These are phyloP conservation scores for Anhinga rufa DNA, from an alignment of 2,113 vertebrate species.

Conservation along the genomic window DNA sequence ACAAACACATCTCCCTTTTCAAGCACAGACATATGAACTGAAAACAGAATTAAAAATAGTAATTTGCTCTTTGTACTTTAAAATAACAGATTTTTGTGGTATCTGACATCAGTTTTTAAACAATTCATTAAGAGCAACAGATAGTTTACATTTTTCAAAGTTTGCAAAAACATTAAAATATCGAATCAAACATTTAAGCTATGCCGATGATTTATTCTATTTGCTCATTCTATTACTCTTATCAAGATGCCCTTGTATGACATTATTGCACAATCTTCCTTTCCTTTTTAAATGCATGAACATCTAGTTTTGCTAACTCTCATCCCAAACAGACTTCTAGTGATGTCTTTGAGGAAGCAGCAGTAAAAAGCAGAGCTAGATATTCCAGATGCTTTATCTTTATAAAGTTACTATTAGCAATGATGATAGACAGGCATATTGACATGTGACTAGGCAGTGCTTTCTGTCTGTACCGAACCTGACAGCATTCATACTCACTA, in stretches of 20 bases:
- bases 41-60: neutral
- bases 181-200: neutral
- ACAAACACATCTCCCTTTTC: neutral
- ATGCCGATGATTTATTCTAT: neutral
- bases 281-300: neutral
- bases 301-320: neutral
- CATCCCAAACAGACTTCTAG: neutral
- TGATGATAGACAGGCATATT: neutral
- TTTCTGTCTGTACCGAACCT: neutral
- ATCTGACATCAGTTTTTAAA: neutral
- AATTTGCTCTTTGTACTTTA: neutral
- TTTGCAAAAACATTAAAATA: neutral
- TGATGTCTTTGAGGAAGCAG: neutral
- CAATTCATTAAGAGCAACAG: neutral
- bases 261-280: neutral
- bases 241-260: neutral
- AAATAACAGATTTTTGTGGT: neutral
- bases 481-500: neutral
- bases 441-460: neutral
- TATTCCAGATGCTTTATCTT: neutral
- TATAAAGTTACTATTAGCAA: neutral
- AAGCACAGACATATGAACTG: neutral
- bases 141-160: neutral
- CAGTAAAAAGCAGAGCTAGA: neutral
- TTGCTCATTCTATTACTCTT: neutral